A percentile compares a stretch with the other conserved stretches of the same genome.
phyloP scores from a whole-genome alignment of 64 coral and sea anemone genomes.

The Montipora foliosa region DNA sequence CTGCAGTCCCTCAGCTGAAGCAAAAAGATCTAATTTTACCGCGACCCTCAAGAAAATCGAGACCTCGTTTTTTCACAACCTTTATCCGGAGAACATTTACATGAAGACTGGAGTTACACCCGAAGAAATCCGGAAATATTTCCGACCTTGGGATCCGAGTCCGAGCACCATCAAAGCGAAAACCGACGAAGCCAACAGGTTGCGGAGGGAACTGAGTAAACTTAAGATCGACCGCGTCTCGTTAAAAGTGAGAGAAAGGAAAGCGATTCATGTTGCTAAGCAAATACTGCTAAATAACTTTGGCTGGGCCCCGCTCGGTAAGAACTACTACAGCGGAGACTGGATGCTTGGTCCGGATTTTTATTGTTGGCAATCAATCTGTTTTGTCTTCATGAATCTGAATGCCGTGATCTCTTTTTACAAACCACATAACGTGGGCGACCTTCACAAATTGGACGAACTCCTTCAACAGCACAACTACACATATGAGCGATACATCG shows the following conservation, averaged over 20 bases:
- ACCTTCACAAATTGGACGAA: conserved; percentile 37
- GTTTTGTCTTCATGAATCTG: background rate
- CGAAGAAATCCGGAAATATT: conserved; percentile 35
- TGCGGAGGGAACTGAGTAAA: conserved; percentile 21
- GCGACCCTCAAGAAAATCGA: conserved; percentile 20
- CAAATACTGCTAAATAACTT: conserved; percentile 44
- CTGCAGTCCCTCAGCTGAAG: background rate
- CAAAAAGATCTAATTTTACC: background rate
- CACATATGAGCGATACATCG: conserved; percentile 47
- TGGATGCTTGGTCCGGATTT: conserved; percentile 68
- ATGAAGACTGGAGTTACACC: conserved; percentile 29
- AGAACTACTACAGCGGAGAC: conserved; percentile 55
- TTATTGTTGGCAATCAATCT: conserved; percentile 46
- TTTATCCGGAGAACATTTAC: conserved; percentile 29
- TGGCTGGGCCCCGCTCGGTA: conserved; percentile 11
- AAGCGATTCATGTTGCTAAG: conserved; percentile 50
- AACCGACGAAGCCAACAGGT: conserved; percentile 31
- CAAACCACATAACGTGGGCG: conserved; percentile 35
- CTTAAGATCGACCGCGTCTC: conserved; percentile 33
- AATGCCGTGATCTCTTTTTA: background rate
- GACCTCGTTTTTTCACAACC: background rate
- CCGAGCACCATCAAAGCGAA: conserved; percentile 27
- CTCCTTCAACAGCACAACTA: conserved; percentile 13
- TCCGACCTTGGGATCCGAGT: conserved; percentile 40
- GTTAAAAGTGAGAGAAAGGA: conserved; percentile 58